phyloP scores from a whole-genome alignment of 1,140 invertebrate species.

The Heliconius nattereri region DNA sequence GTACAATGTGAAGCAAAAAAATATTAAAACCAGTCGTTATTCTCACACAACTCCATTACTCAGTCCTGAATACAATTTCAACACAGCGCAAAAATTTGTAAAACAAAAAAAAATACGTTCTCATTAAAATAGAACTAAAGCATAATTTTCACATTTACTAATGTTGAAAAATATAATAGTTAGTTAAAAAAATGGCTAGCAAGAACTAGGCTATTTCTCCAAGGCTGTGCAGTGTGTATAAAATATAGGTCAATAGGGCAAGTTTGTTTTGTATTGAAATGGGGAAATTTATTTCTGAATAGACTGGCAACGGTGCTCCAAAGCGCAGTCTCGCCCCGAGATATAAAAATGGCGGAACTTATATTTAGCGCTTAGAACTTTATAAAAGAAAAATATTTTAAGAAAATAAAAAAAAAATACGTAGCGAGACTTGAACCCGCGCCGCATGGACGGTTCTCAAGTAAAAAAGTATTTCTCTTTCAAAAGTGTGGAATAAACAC shows the following conservation, averaged over 20 bases:
- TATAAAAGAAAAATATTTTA: not conserved
- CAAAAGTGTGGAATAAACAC: no score
- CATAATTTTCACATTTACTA: slow-evolving; percentile 7
- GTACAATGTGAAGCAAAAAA: no score
- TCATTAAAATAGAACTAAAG: not conserved
- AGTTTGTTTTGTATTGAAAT: slow-evolving; percentile 25
- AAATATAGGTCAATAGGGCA: slow-evolving; percentile 35
- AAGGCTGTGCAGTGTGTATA: slow-evolving; percentile 10
- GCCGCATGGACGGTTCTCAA: no score
- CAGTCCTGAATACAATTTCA: not conserved
- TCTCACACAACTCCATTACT: no score
- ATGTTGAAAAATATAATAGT: not conserved
- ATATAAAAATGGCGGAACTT: not conserved
- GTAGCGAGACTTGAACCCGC: no score
- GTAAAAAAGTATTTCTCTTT: no score
- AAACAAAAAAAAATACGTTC: not conserved
- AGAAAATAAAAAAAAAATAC: no score
- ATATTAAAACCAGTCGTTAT: no score
- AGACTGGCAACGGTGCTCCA: slow-evolving; percentile 1
- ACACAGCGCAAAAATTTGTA: not conserved
- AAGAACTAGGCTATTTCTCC: not conserved
- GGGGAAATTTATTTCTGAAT: slow-evolving; percentile 26
- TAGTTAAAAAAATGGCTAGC: not conserved
- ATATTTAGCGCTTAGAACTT: not conserved
- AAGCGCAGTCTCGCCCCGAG: not conserved